These are phyloP conservation scores for Coleophora deauratella DNA, from an alignment of 2,888 invertebrate species.

Conservation along the genomic window DNA sequence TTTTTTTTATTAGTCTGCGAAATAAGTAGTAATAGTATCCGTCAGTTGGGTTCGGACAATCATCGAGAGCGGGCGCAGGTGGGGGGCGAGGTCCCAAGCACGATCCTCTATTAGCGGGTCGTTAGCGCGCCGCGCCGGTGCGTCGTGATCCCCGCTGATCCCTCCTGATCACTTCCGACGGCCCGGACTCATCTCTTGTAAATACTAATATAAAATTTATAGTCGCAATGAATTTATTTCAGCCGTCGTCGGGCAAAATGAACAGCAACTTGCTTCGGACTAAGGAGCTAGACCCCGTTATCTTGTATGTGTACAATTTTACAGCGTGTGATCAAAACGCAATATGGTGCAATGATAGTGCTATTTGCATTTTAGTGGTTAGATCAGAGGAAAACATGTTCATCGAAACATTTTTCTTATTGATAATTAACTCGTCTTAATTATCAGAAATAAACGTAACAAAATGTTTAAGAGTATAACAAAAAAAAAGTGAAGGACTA, in stretches of 20 bases:
- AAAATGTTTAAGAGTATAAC: too few relatives aligned
- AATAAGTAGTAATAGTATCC: constrained; percentile 21
- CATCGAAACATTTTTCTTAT: too few relatives aligned
- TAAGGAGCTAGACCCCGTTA: not conserved
- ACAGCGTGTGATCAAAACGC: too few relatives aligned
- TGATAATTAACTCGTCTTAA: too few relatives aligned
- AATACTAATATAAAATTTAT: constrained; percentile 5
- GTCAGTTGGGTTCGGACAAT: constrained; percentile 33
- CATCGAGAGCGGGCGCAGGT: constrained; percentile 46
- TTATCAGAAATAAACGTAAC: too few relatives aligned
- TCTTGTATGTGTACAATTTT: too few relatives aligned
- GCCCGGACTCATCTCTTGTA: constrained; percentile 23
- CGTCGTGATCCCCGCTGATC: constrained; percentile 48
- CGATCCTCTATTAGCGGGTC: constrained; percentile 61
- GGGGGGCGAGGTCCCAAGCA: constrained; percentile 52
- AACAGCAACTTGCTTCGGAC: not conserved
- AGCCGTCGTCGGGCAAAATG: not conserved
- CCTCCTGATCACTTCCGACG: constrained; percentile 58
- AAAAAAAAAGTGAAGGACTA: too few relatives aligned
- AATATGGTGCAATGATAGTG: too few relatives aligned
- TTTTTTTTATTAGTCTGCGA: too few relatives aligned
- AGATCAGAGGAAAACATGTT: too few relatives aligned
- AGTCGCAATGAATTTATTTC: not conserved
- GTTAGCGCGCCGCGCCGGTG: constrained; percentile 57
- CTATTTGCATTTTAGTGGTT: too few relatives aligned